These are phyloP conservation scores for Mayetiola destructor DNA, from an alignment of 2,888 invertebrate genomes.

Conservation along the genomic window DNA sequence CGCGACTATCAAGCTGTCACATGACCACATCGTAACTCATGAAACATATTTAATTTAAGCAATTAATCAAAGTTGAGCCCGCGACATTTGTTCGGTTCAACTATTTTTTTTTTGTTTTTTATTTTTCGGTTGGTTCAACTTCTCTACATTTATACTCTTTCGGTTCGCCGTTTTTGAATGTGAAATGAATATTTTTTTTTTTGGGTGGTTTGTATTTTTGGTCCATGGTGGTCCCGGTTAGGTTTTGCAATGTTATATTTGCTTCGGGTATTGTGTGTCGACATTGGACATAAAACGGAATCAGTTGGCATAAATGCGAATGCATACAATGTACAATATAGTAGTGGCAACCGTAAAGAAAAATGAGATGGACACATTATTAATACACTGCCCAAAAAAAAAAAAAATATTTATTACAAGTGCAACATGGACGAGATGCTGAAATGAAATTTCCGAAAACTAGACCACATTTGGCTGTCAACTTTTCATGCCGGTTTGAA, in stretches of 20 bases:
- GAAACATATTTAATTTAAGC: constrained; percentile 16
- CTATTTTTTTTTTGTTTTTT: neutral
- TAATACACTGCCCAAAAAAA: neutral
- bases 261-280: neutral
- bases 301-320: neutral
- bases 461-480: constrained; percentile 5
- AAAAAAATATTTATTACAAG: constrained; percentile 3
- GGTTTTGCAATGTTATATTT: neutral
- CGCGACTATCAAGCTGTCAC: constrained; percentile 15
- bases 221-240: neutral
- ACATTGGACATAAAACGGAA: neutral
- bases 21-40: constrained; percentile 16
- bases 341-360: neutral
- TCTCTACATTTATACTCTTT: too few relatives aligned
- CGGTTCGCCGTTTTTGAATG: neutral
- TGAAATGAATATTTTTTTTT: neutral
- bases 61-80: constrained; percentile 15
- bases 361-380: constrained; percentile 1
- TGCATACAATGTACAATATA: neutral
- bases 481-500: neutral
- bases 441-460: neutral
- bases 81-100: constrained; percentile 15
- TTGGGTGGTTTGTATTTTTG: neutral
- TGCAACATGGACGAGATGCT: too few relatives aligned
- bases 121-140: neutral